Conservation (phyloP, 2,797 vertebrate genomes). For the Masticophis lateralis region DNA sequence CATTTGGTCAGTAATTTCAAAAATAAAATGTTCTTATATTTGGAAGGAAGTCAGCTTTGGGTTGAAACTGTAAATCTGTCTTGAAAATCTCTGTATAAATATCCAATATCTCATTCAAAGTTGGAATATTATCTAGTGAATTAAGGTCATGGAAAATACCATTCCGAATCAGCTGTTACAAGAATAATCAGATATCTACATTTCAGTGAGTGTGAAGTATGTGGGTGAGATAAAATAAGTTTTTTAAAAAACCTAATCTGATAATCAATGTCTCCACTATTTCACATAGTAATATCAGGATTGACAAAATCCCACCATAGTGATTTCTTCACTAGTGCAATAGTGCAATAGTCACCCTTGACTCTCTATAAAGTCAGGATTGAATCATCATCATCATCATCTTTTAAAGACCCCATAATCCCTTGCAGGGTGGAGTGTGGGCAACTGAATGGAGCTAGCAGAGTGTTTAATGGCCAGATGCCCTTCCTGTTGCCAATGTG, state of each 20-base stretch:
- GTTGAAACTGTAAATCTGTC: not conserved
- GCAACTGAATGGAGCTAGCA: too few relatives aligned
- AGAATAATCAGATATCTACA: not conserved
- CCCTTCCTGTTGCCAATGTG: too few relatives aligned
- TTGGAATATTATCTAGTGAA: slow-evolving; percentile 44
- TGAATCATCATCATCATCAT: not conserved
- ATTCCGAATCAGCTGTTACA: not conserved
- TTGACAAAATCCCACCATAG: slow-evolving; percentile 16
- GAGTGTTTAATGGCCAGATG: too few relatives aligned
- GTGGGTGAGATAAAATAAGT: not conserved
- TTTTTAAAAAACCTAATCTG: not conserved
- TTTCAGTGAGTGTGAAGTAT: not conserved
- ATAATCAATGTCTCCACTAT: slow-evolving; percentile 30
- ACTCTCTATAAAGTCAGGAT: not conserved
- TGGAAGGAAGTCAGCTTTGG: not conserved
- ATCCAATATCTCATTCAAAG: slow-evolving; percentile 35
- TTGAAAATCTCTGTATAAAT: slow-evolving; percentile 12
- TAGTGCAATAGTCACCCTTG: slow-evolving; percentile 26
- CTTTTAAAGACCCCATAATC: too few relatives aligned
- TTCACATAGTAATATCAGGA: slow-evolving; percentile 24
- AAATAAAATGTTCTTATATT: not conserved
- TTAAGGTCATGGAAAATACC: slow-evolving; percentile 45
- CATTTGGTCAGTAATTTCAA: not conserved
- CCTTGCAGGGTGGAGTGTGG: too few relatives aligned
- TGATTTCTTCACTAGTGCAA: slow-evolving; percentile 28